A percentile compares a stretch with the other conserved stretches of the same genome.
Conservation (phyloP, 23 tunicate species). For the Halocynthia aurantium region DNA sequence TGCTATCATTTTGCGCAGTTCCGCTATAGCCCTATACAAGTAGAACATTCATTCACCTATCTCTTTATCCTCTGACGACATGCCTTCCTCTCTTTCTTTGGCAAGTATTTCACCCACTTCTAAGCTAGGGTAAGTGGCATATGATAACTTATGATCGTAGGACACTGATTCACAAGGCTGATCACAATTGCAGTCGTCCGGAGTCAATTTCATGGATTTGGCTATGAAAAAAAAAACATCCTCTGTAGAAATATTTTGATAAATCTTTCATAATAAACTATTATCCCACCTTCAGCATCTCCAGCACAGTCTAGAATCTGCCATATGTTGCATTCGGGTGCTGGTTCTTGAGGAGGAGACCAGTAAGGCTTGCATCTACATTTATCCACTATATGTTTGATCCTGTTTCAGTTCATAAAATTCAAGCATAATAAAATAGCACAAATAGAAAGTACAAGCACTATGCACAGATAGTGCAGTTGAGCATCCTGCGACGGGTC, state of each 20-base stretch:
- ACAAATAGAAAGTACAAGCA: too few species aligned
- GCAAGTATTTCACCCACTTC: slow-evolving; percentile 34
- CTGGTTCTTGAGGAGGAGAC: slow-evolving; percentile 11
- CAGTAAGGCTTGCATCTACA: slow-evolving; percentile 62
- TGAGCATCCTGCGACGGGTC: too few species aligned
- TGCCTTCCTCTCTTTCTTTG: background rate
- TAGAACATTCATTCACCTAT: background rate
- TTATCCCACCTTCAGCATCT: slow-evolving; percentile 37
- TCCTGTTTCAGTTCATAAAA: background rate
- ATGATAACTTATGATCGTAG: slow-evolving; percentile 24
- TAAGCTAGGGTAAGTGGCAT: slow-evolving; percentile 39
- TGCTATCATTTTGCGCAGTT: too few species aligned
- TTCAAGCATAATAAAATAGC: too few species aligned
- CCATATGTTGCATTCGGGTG: slow-evolving; percentile 35
- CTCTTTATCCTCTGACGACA: background rate
- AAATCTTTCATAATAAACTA: background rate
- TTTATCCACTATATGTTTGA: slow-evolving; percentile 9
- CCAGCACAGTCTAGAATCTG: slow-evolving; percentile 46
- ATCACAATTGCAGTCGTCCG: slow-evolving; percentile 23
- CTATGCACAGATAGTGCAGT: too few species aligned
- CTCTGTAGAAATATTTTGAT: background rate
- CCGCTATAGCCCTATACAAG: too few species aligned
- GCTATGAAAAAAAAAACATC: slow-evolving; percentile 1
- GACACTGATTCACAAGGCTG: slow-evolving; percentile 29
- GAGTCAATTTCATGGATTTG: slow-evolving; percentile 12